Evolutionary conservation across 2,113 vertebrate species (phyloP).

Genomic region (Nyctibius bracteatus): DNA sequence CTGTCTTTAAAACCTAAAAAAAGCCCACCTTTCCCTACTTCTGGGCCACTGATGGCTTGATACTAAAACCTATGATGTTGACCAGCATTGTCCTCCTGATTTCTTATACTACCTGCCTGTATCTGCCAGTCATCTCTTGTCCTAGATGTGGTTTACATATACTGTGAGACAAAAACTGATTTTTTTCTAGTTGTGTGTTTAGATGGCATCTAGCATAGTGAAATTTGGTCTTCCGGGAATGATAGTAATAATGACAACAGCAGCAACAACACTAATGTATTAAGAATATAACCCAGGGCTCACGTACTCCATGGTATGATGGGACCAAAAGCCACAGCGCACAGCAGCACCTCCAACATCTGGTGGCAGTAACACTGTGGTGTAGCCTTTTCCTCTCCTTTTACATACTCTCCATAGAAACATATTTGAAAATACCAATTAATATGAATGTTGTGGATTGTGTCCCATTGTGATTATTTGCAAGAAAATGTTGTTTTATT

Average conservation of each 20-base stretch:
- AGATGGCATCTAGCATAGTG: not conserved
- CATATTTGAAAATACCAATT: not conserved
- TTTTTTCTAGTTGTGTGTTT: not conserved
- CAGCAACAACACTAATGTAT: not conserved
- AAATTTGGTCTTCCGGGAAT: not conserved
- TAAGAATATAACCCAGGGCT: not conserved
- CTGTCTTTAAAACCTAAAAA: not conserved
- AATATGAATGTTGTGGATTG: not conserved
- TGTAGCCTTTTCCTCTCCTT: not conserved
- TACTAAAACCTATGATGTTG: not conserved
- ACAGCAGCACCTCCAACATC: not conserved
- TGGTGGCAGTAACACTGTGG: not conserved
- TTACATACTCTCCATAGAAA: not conserved
- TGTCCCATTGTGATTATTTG: not conserved
- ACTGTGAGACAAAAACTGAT: not conserved
- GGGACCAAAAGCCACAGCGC: not conserved
- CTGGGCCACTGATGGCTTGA: not conserved
- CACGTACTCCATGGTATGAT: fast-evolving
- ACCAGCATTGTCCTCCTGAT: not conserved
- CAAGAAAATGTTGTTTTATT: not conserved
- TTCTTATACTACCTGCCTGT: not conserved
- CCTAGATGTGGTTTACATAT: not conserved
- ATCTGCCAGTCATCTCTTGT: not conserved
- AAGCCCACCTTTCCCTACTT: fast-evolving
- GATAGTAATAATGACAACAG: not conserved